Evolutionary conservation across 1,140 invertebrate genomes (phyloP), one percentile per base, ranked within the genome.

Genomic region (Papilio xuthus): DNA sequence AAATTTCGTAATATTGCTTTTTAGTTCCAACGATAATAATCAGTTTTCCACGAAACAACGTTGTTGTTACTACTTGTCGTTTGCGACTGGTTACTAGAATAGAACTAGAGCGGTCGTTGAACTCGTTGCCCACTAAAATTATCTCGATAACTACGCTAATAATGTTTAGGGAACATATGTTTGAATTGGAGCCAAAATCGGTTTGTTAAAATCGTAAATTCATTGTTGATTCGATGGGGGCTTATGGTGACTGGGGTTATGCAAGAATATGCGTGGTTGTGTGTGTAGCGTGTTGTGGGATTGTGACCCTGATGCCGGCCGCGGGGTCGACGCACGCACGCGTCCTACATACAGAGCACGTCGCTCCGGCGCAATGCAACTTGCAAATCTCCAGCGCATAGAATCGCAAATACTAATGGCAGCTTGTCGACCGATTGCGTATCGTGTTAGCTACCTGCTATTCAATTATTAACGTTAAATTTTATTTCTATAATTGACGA

Each of bases 301-400:
- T 78, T 83, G 81, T 93, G 92, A 92, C 92, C 92, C 90, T 94
- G 92, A 92, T 91, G 89, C 86, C 89, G 91, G 88, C 78, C 90
- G 89, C 56, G 88, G 86, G 90, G 91, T 94, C 90, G 87, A 90
- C 84, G 92, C 83, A 86, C 92, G 88, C 88, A 78, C 81, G 47
- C 87, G 88, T 84, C 92, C 92, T 79, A 93, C 90, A 91, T 93
- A 90, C 85, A 88, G 84, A 83, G 84, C 88, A 87, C 85, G 87
- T 81, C 86, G 87, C 81, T 77, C 63, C 79, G 80, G 81, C 72
- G 78, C 82, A 88, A 79, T 81, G 83, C 70, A 73, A 56, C 84
- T 92, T 90, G 92, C 91, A 91, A 92, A 93, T 93, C 89, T 91
- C 87, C 84, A 86, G 83, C 85, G 86, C 86, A 86, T 86, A 88